Evolutionary conservation across 1,140 invertebrate genomes (phyloP).

Genomic region (Chlorops oryzae): DNA sequence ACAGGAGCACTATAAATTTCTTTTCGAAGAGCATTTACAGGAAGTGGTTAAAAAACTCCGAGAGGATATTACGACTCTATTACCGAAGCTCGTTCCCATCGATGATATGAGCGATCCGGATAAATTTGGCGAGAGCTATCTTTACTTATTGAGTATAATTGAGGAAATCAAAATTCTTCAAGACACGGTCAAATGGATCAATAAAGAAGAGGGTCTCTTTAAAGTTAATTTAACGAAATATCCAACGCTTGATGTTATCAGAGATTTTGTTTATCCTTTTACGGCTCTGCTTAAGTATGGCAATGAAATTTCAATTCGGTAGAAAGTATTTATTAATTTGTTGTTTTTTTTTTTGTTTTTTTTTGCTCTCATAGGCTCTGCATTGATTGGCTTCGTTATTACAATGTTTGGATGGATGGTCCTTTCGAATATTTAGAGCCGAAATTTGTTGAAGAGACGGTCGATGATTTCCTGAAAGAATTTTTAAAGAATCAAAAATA

Average conservation of each 20-base stretch:
- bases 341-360: not conserved
- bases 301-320: no score
- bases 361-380: conserved; percentile 45
- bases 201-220: conserved; percentile 80
- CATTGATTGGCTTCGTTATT: conserved; percentile 70
- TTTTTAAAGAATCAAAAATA: conserved; percentile 73
- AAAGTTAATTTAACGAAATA: conserved; percentile 70
- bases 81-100: conserved; percentile 60
- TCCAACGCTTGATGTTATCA: conserved; percentile 67
- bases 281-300: conserved; percentile 57
- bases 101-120: conserved; percentile 65
- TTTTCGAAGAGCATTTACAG: conserved; percentile 71
- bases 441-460: conserved; percentile 62
- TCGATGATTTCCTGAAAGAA: conserved; percentile 66
- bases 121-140: conserved; percentile 59
- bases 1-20: conserved; percentile 71
- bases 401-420: conserved; percentile 86
- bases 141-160: conserved; percentile 66
- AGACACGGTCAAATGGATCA: conserved; percentile 74
- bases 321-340: no score
- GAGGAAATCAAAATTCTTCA: conserved; percentile 67
- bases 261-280: conserved; percentile 63
- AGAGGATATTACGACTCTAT: conserved; percentile 62
- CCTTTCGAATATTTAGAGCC: conserved; percentile 77
- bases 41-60: conserved; percentile 63